These are phyloP conservation scores for Tenthredo amoena DNA, from an alignment of 2,888 invertebrate genomes.

Conservation along the genomic window DNA sequence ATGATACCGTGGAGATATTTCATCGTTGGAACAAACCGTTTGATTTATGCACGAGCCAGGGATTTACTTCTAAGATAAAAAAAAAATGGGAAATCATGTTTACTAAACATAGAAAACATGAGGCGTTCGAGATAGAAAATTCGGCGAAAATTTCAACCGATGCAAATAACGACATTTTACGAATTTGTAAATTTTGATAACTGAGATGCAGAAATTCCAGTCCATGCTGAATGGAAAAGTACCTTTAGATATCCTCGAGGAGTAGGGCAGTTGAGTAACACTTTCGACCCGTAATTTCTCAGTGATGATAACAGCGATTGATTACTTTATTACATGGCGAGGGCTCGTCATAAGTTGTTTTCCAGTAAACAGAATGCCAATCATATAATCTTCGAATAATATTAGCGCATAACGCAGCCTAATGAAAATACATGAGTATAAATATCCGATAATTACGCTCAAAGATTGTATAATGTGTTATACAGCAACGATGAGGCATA, in stretches of 20 bases:
- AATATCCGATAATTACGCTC: background rate
- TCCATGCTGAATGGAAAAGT: background rate
- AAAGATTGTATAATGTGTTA: background rate
- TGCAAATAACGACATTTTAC: background rate
- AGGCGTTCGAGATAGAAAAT: background rate
- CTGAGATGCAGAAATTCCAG: background rate
- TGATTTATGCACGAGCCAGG: background rate
- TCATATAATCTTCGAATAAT: background rate
- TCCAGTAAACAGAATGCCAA: background rate
- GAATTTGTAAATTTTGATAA: background rate
- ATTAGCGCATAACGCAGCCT: background rate
- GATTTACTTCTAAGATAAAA: background rate
- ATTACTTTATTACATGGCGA: background rate
- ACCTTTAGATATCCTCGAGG: background rate
- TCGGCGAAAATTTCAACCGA: background rate
- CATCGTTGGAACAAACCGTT: background rate
- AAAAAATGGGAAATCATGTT: background rate
- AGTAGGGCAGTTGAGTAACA: conserved; percentile 44
- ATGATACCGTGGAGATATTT: conserved; percentile 37
- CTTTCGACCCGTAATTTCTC: background rate
- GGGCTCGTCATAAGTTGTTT: background rate
- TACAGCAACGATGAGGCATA: background rate
- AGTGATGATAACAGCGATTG: background rate
- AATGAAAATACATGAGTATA: background rate
- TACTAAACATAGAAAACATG: background rate